These are phyloP conservation scores for Zaprionus africanus DNA, from an alignment of 1,140 invertebrate species.

Conservation along the genomic window DNA sequence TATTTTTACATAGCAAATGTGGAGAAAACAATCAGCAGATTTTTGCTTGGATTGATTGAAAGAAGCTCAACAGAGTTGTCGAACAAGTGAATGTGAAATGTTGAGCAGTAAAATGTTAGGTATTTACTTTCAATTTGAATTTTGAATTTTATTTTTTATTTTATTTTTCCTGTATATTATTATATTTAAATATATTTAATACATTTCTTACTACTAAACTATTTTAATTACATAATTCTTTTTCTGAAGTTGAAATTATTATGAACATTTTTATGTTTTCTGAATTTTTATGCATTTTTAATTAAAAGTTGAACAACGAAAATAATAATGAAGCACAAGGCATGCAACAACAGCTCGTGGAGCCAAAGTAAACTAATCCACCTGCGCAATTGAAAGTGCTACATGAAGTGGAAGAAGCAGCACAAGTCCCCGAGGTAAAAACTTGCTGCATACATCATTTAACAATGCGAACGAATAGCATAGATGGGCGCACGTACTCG, in stretches of 20 bases:
- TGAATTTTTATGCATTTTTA: too few species aligned
- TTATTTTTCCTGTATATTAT: too few species aligned
- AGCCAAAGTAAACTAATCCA: slow-evolving; percentile 21
- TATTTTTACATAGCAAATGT: neutral
- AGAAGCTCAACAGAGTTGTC: neutral
- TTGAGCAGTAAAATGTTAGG: neutral
- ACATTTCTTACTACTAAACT: too few species aligned
- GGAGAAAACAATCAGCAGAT: neutral
- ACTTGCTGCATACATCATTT: slow-evolving; percentile 45
- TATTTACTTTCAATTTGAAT: too few species aligned
- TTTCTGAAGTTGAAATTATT: too few species aligned
- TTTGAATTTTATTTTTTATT: too few species aligned
- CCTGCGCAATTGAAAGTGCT: slow-evolving; percentile 27
- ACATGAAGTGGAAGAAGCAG: neutral
- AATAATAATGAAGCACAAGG: neutral
- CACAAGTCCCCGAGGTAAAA: slow-evolving; percentile 11
- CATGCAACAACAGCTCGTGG: neutral
- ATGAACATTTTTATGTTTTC: too few species aligned
- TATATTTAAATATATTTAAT: too few species aligned
- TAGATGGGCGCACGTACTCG: slow-evolving; percentile 18
- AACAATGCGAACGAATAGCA: slow-evolving; percentile 11
- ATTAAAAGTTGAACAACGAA: neutral
- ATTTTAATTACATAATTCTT: too few species aligned
- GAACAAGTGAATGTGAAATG: neutral
- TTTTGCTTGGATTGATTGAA: neutral